Evolutionary conservation across 2,113 vertebrate genomes (phyloP).

Genomic region (Nothocercus julius): DNA sequence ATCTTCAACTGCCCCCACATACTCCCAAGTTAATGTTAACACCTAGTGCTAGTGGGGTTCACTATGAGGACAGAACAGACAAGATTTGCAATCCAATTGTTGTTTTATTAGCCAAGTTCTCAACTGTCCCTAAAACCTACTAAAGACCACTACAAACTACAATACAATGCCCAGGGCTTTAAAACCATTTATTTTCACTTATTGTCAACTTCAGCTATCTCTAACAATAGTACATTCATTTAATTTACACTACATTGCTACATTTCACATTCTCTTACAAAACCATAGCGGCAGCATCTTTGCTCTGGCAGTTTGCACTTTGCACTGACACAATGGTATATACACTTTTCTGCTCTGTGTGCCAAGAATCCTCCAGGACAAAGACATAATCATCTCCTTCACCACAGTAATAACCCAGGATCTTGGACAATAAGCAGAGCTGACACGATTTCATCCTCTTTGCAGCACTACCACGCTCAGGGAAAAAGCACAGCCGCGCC

Average conservation of each 20-base stretch:
- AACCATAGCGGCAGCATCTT: neutral
- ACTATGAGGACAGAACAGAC: neutral
- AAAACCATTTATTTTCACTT: slow-evolving; percentile 38
- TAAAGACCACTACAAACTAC: neutral
- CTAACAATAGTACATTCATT: slow-evolving; percentile 52
- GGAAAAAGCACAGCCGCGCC: neutral
- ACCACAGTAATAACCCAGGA: neutral
- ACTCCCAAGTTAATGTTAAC: slow-evolving; percentile 26
- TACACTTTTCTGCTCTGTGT: slow-evolving; percentile 1
- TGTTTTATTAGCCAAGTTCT: slow-evolving; percentile 12
- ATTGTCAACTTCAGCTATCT: slow-evolving; percentile 14
- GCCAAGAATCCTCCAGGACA: slow-evolving; percentile 23
- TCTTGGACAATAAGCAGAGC: slow-evolving; percentile 43
- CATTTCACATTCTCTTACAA: slow-evolving; percentile 23
- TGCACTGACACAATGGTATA: slow-evolving; percentile 17
- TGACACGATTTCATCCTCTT: slow-evolving; percentile 33
- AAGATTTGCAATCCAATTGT: neutral
- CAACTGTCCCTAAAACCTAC: neutral
- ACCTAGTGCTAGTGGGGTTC: neutral
- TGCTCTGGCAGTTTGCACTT: neutral
- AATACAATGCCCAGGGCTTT: slow-evolving; percentile 2
- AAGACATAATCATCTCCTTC: slow-evolving; percentile 10
- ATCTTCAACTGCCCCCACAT: slow-evolving; percentile 41
- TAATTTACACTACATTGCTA: slow-evolving; percentile 24
- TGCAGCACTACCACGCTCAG: neutral